A percentile compares a stretch with the other conserved stretches of the same genome.
These are phyloP conservation scores for Tetragnatha versicolor DNA, from an alignment of 1,140 invertebrate genomes.

Conservation along the genomic window DNA sequence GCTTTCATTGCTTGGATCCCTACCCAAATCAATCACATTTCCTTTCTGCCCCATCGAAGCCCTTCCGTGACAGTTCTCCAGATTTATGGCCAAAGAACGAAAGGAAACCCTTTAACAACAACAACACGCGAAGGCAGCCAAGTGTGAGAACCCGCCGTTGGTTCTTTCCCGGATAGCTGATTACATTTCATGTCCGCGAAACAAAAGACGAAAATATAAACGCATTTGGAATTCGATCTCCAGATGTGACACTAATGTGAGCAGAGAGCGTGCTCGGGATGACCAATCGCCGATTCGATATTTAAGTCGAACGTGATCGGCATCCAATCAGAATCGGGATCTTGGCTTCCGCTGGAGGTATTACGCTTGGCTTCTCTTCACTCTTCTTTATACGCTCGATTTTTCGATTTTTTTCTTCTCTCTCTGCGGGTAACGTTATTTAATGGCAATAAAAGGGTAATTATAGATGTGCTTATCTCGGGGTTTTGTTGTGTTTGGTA, in stretches of 20 bases:
- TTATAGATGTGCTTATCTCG: not conserved
- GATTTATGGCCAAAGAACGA: too few relatives aligned
- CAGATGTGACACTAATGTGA: conserved; percentile 50
- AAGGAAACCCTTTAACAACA: too few relatives aligned
- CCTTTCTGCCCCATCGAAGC: too few relatives aligned
- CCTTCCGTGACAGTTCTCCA: too few relatives aligned
- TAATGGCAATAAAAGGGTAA: not conserved
- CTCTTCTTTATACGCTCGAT: not conserved
- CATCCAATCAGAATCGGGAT: conserved; percentile 30
- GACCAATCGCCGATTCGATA: conserved; percentile 39
- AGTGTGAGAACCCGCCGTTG: too few relatives aligned
- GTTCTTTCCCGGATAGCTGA: conserved; percentile 30
- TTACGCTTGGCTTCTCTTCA: conserved; percentile 33
- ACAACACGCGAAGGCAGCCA: too few relatives aligned
- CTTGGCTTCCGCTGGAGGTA: conserved; percentile 41
- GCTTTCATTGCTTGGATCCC: too few relatives aligned
- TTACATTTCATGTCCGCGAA: conserved; percentile 24
- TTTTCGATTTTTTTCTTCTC: not conserved
- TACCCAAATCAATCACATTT: too few relatives aligned
- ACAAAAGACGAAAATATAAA: conserved; percentile 49
- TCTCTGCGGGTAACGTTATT: not conserved
- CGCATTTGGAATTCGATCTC: conserved; percentile 49
- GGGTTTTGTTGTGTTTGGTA: too few relatives aligned
- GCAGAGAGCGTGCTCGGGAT: conserved; percentile 42
- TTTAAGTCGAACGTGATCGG: conserved; percentile 49